These are phyloP conservation scores for Lomographa bimaculata DNA, from an alignment of 2,888 invertebrate genomes.

Conservation along the genomic window DNA sequence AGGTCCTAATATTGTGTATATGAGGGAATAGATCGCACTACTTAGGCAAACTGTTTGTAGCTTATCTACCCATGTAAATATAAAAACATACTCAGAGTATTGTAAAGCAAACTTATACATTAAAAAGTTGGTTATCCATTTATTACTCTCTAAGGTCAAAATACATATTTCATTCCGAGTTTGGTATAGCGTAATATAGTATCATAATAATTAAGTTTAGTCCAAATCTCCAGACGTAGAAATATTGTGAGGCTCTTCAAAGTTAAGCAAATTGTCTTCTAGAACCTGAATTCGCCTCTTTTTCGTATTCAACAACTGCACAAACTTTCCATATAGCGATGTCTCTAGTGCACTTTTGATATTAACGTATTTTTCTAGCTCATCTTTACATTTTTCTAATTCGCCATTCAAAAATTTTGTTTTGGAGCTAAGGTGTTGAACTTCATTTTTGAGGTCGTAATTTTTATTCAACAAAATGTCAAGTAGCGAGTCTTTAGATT, in stretches of 20 bases:
- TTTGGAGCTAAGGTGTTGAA: constrained; percentile 34
- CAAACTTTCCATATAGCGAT: constrained; percentile 64
- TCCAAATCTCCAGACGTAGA: constrained; percentile 9
- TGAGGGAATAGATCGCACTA: too few relatives aligned
- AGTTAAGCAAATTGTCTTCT: constrained; percentile 52
- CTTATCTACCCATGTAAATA: too few relatives aligned
- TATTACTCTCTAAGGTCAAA: too few relatives aligned
- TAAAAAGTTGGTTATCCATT: too few relatives aligned
- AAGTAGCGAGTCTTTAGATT: constrained; percentile 48
- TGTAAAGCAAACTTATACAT: too few relatives aligned
- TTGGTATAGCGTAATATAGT: too few relatives aligned
- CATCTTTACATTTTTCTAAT: constrained; percentile 47
- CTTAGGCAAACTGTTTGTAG: too few relatives aligned
- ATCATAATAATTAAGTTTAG: too few relatives aligned
- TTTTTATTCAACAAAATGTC: constrained; percentile 58
- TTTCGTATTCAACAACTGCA: constrained; percentile 63
- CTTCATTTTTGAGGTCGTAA: constrained; percentile 34
- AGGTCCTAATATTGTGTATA: too few relatives aligned
- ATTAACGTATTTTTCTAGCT: constrained; percentile 53
- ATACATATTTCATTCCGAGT: too few relatives aligned
- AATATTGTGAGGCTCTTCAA: constrained; percentile 21
- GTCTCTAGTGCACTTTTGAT: constrained; percentile 54
- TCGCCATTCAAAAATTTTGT: constrained; percentile 40
- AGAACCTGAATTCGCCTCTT: constrained; percentile 61
- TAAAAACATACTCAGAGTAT: too few relatives aligned